These are phyloP conservation scores for Papilio machaon DNA, from an alignment of 1,140 invertebrate genomes.

Conservation along the genomic window DNA sequence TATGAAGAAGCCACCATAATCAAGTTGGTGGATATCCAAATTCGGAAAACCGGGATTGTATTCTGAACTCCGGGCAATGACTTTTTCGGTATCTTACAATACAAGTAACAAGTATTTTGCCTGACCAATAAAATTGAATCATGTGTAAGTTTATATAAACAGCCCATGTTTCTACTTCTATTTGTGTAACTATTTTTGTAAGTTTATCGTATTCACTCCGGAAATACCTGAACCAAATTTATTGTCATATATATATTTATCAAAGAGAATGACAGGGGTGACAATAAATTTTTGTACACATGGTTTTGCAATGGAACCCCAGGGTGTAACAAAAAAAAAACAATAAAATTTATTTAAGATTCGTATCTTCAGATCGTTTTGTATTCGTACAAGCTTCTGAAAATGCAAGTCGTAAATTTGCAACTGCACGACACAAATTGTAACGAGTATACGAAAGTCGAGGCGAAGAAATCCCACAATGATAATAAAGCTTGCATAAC, in stretches of 20 bases:
- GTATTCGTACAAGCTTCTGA: not conserved
- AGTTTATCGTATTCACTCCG: no score
- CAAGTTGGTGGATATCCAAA: not conserved
- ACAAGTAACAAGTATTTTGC: not conserved
- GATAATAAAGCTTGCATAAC: conserved; percentile 5
- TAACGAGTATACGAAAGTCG: not conserved
- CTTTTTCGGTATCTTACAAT: not conserved
- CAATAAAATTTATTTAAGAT: no score
- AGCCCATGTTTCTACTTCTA: no score
- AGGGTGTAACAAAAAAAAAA: no score
- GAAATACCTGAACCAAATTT: no score
- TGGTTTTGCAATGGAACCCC: no score
- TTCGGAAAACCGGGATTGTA: not conserved
- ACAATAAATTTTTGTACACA: no score
- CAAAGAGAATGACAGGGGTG: no score
- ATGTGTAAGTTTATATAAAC: not conserved
- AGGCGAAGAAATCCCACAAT: not conserved
- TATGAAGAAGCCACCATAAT: not conserved
- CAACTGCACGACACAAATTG: no score
- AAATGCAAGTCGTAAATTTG: not conserved
- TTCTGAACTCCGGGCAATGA: not conserved
- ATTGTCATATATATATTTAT: no score
- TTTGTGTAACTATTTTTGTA: no score
- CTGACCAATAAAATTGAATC: not conserved
- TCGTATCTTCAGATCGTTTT: not conserved